phyloP scores from a whole-genome alignment of 2,113 vertebrate genomes.

The Gavia stellata region DNA sequence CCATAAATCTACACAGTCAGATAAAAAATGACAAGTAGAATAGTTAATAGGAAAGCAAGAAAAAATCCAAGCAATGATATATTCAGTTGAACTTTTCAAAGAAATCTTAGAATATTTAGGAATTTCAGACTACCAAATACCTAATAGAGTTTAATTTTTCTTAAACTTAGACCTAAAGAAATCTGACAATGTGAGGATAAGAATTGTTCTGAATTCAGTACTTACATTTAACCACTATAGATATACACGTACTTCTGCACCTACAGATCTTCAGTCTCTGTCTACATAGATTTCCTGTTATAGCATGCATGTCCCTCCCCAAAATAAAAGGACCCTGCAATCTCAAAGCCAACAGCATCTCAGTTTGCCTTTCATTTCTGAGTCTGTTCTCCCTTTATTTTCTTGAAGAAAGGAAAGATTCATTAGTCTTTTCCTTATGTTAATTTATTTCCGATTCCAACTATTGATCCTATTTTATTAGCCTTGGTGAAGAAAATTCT shows the following conservation, averaged over 20 bases:
- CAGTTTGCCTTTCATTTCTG: neutral
- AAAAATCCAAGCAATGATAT: neutral
- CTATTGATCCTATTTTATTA: neutral
- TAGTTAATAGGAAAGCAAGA: neutral
- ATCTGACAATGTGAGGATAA: neutral
- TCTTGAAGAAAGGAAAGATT: neutral
- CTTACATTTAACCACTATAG: neutral
- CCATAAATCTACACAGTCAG: neutral
- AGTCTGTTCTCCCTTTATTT: neutral
- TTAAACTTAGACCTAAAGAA: neutral
- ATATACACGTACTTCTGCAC: fast-evolving
- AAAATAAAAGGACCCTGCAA: neutral
- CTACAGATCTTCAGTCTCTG: no score
- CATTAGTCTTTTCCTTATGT: neutral
- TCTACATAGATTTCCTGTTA: neutral
- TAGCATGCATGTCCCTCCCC: fast-evolving
- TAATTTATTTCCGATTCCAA: neutral
- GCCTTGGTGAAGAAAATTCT: neutral
- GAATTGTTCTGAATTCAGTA: neutral
- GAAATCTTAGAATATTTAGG: neutral
- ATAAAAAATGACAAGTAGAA: neutral
- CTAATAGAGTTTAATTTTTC: neutral
- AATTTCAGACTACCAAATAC: neutral
- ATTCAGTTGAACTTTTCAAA: neutral
- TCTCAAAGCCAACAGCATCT: neutral